Evolutionary conservation across 2,113 vertebrate species (phyloP).

Genomic region (Pan troglodytes): NHGRI_mPanTro3-v2.1_pri NC_072398.2:35551001-35551500

Average conservation of each 20-base stretch:
- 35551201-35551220: conserved; percentile 16
- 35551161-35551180: neutral
- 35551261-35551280: neutral
- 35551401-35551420: conserved; percentile 41
- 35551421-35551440: neutral
- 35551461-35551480: neutral
- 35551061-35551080: neutral
- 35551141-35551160: neutral
- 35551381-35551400: conserved; percentile 34
- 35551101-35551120: neutral
- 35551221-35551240: neutral
- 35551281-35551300: neutral
- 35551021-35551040: neutral
- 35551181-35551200: neutral
- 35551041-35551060: neutral
- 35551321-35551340: neutral
- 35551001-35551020: neutral
- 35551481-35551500: neutral
- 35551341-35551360: conserved; percentile 18
- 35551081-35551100: neutral
- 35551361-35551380: conserved; percentile 50
- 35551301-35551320: neutral
- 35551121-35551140: neutral
- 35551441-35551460: neutral
- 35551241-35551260: neutral